Conservation (phyloP, 2,113 vertebrate genomes). For the Piprites chloris region DNA sequence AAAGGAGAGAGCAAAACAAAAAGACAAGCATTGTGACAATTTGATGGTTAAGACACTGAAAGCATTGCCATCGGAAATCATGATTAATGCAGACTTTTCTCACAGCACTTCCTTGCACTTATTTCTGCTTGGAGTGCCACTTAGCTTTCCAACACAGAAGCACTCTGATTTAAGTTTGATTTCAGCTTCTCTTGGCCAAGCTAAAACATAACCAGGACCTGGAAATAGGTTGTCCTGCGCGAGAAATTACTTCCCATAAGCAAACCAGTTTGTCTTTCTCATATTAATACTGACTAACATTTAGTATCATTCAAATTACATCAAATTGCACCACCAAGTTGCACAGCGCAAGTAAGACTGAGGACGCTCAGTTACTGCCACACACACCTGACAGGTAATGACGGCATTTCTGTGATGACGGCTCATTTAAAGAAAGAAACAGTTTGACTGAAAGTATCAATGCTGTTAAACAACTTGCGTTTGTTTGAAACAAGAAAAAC, state of each 20-base stretch:
- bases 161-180: not conserved
- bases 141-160: not conserved
- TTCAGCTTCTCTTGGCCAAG: not conserved
- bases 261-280: not conserved
- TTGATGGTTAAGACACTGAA: not conserved
- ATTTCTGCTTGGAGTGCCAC: not conserved
- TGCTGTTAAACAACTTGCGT: not conserved
- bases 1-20: not conserved
- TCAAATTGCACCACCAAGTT: fast-evolving
- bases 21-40: not conserved
- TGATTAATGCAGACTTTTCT: not conserved
- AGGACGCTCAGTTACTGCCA: fast-evolving
- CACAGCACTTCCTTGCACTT: not conserved
- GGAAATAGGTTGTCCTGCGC: not conserved
- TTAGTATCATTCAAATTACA: not conserved
- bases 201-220: not conserved
- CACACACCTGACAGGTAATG: fast-evolving
- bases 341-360: fast-evolving
- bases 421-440: not conserved
- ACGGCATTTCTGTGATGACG: not conserved
- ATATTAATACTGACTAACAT: not conserved
- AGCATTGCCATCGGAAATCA: not conserved
- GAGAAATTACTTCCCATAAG: not conserved
- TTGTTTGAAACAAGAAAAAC: not conserved
- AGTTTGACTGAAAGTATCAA: not conserved